Conservation (phyloP, 2,797 vertebrate species). For the Alauda arvensis region DNA sequence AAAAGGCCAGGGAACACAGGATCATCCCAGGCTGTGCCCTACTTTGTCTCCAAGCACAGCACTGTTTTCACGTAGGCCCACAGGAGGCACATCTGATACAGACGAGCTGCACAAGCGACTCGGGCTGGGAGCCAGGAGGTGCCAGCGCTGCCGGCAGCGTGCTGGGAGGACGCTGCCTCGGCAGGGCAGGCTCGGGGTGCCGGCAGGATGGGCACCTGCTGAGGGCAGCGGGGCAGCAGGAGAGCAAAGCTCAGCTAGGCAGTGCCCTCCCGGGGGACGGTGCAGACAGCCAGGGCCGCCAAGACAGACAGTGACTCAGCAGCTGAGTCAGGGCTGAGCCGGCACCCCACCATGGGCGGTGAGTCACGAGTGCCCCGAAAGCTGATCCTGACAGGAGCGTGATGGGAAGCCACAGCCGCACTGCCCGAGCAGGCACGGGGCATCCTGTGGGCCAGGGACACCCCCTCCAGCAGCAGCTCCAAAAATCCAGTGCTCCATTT, state of each 20-base stretch:
- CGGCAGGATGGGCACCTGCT: background rate
- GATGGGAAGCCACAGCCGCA: background rate
- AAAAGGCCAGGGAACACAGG: background rate
- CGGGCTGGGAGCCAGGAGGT: background rate
- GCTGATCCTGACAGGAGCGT: background rate
- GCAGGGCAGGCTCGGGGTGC: rapidly evolving
- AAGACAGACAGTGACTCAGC: constrained; percentile 50
- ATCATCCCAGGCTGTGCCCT: background rate
- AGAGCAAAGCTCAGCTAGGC: background rate
- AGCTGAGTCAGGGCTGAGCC: constrained; percentile 56
- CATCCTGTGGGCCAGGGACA: background rate
- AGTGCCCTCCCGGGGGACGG: background rate
- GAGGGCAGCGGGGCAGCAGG: background rate
- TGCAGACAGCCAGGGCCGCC: background rate
- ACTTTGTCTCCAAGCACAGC: background rate
- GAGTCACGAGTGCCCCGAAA: constrained; percentile 34
- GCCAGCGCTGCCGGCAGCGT: background rate
- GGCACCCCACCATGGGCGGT: background rate
- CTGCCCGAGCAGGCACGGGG: background rate
- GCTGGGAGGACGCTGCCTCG: rapidly evolving
- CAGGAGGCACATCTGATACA: background rate
- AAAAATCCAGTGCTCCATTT: constrained; percentile 18
- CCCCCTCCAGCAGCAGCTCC: background rate
- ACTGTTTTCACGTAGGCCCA: background rate
- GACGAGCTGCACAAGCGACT: rapidly evolving